Evolutionary conservation across 2,113 vertebrate genomes (phyloP).

Genomic region (Phoenicopterus ruber): DNA sequence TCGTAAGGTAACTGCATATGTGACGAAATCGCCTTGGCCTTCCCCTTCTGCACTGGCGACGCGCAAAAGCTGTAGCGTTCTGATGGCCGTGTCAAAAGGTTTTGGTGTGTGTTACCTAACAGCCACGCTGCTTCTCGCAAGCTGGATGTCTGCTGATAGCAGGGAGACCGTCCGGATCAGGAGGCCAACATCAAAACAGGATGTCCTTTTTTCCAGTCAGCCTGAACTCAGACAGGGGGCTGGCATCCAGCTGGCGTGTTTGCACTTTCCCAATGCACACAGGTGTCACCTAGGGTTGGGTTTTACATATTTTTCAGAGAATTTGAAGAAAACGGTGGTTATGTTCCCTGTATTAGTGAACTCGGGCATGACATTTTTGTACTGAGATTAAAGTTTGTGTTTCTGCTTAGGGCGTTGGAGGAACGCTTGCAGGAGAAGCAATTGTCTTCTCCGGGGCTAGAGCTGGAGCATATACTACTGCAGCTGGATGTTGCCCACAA

Average conservation of each 20-base stretch:
- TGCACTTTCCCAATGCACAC: not conserved
- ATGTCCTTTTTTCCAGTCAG: not conserved
- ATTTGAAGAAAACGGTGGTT: not conserved
- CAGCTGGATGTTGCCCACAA: conserved; percentile 74
- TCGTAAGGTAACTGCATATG: not conserved
- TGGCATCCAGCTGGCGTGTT: not conserved
- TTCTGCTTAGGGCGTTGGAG: conserved; percentile 75
- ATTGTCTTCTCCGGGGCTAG: conserved; percentile 14
- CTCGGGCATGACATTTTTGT: not conserved
- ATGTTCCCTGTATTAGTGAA: not conserved
- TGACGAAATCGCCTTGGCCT: not conserved
- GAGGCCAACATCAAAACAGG: not conserved
- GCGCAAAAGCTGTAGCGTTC: not conserved
- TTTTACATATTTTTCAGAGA: not conserved
- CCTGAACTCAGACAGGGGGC: not conserved
- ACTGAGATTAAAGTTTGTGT: not conserved
- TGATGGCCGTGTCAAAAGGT: not conserved
- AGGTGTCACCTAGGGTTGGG: not conserved
- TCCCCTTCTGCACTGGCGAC: not conserved
- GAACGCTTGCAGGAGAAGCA: conserved; percentile 69
- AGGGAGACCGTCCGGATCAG: not conserved
- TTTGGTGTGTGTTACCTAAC: not conserved
- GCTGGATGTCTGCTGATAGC: not conserved
- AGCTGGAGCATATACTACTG: conserved; percentile 69
- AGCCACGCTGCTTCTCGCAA: not conserved